Evolutionary conservation across 2,113 vertebrate genomes (phyloP).

Genomic region (Tachuris rubrigastra): DNA sequence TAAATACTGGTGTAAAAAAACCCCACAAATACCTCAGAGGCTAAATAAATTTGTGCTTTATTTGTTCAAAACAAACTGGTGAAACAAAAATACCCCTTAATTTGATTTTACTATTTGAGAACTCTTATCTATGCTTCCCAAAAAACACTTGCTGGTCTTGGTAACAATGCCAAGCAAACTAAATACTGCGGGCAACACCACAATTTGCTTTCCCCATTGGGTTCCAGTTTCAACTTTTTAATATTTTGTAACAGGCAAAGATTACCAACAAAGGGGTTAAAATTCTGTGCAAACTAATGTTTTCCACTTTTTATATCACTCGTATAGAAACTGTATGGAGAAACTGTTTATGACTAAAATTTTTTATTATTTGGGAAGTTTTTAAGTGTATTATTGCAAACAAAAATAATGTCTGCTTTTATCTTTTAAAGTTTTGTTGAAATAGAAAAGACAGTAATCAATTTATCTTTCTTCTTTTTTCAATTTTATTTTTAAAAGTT

Average conservation of each 20-base stretch:
- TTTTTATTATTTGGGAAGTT: background rate
- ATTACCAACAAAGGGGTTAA: background rate
- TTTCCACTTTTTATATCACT: background rate
- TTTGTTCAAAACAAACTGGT: background rate
- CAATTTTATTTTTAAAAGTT: background rate
- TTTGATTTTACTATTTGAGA: background rate
- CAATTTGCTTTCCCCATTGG: background rate
- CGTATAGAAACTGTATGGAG: background rate
- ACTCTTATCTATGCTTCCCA: background rate
- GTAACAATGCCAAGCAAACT: background rate
- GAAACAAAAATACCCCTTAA: background rate
- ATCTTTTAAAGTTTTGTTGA: background rate
- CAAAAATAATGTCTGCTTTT: background rate
- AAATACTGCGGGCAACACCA: background rate
- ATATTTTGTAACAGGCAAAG: background rate
- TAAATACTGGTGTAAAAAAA: background rate
- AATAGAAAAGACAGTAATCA: background rate
- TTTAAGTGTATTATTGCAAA: background rate
- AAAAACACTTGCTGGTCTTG: background rate
- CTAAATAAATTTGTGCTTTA: background rate
- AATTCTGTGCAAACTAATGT: background rate
- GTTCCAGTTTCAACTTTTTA: background rate
- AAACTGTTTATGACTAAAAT: background rate
- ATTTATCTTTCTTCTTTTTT: background rate
- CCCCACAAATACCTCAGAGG: background rate